Base-by-base conservation (phyloP, 2,888 invertebrate genomes). In the Heteropelma amictum region DNA sequence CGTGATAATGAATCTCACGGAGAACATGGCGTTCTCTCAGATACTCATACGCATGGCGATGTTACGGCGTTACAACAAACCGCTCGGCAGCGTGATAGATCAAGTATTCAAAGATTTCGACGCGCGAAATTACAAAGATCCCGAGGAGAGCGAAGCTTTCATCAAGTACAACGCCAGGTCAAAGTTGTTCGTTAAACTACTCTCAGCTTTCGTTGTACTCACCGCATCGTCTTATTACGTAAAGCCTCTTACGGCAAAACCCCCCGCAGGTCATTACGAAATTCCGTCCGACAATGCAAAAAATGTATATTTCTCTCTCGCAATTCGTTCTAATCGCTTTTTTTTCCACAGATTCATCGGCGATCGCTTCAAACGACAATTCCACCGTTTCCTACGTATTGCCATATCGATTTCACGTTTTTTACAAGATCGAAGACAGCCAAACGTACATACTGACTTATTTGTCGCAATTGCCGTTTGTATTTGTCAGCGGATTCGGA, bases 331-430 rank as follows among this genome's bases (percentile, higher is more conserved):
- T 8, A 3, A 3, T 10, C 8, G 5, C 26, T 49, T 35, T 14
- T 42, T 3, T 42, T 12, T 40, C 7, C 1, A 4, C 45, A 72
- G 65, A 58, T 26, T 47, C 61, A 30, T 19, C 47, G 3, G 35
- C 54, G 2, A n/a, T 12, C 26, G n/a, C 17, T 7, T 5, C 10
- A 2, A 30, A 33, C 3, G 70, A 56, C 6, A 81, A 77, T 40
- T 10, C 63, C 12, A 76, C 79, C 1, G 28, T 74, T 12, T 45
- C 40, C 19, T 81, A 78, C 45, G 45, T 80, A 19, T 68, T 87
- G 28, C 86, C 86, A 0, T 87, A 87, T 42, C 82, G 82, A 5
- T 85, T 86, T 76, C 79, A 84, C 70, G 23, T 79, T n/a, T 82
- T 85, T 21, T 80, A 86, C 68, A 74, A 81, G 35, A 53, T 86